Evolutionary conservation across 1,140 invertebrate species (phyloP), one percentile per base, ranked within the genome.

Genomic region (Ceratina australensis): DNA sequence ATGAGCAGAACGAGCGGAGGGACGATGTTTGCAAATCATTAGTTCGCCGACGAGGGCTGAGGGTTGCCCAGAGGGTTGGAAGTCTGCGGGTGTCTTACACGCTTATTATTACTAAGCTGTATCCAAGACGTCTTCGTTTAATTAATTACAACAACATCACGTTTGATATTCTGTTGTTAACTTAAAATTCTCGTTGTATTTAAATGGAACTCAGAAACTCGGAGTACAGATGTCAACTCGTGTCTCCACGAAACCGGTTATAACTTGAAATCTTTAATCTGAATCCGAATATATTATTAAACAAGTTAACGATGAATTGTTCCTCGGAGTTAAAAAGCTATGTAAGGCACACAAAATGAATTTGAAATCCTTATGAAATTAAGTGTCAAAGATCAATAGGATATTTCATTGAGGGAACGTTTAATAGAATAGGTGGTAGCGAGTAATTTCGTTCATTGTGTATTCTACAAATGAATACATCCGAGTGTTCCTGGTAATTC

Each of bases 11-110:
- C 81, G 78, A 83, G 72, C 50, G 54, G 66, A 84, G 84, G 86
- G 85, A 82, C 72, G 78, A 84, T 91, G 86, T 92, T 92, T 92
- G 89, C 88, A 91, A 91, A 90, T 91, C 91, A 89, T 91, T 92
- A 91, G 88, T 79, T 61, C 72, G 83, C 72, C 72, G 66, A 79
- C 82, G 81, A 73, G 61, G 84, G 63, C 64, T 60, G 59, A 78
- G 72, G 65, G 67, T 59, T 22, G 13, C 26, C 52, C 20, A 47
- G 59, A 83, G 47, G 60, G 64, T 13, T 24, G 28, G 26, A 79
- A 72, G 56, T 84, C 56, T 67, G 18, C 42, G 16, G 22, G 15
- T 18, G 28, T 72, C 24, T 42, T 67, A 33, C 50, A 83, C 64
- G 26, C 50, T 49, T 54, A 68, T 54, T 54, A 56, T 54, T 54